Evolutionary conservation across 2,113 vertebrate species (phyloP).

Genomic region (Oreotrochilus melanogaster): DNA sequence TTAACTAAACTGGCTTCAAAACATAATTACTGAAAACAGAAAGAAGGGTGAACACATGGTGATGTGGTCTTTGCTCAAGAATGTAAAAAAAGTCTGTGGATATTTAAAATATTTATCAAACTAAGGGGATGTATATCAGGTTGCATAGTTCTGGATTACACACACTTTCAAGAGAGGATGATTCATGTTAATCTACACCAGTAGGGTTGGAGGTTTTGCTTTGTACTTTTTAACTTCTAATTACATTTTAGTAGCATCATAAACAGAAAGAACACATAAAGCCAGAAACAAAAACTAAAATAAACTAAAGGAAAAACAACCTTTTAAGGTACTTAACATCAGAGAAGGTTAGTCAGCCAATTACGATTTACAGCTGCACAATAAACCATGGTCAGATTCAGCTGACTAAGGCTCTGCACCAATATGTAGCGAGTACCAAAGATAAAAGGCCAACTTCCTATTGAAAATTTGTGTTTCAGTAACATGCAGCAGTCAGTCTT

Average conservation of each 20-base stretch:
- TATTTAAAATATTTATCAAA: slow-evolving; percentile 67
- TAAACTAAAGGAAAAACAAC: slow-evolving; percentile 47
- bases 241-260: slow-evolving; percentile 55
- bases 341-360: slow-evolving; percentile 61
- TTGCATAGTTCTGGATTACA: slow-evolving; percentile 8
- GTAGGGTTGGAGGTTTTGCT: slow-evolving; percentile 13
- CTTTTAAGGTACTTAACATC: slow-evolving; percentile 63
- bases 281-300: slow-evolving; percentile 27
- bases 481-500: background rate
- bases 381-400: slow-evolving; percentile 44
- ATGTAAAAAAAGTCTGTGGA: slow-evolving; percentile 30
- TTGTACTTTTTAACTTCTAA: slow-evolving; percentile 64
- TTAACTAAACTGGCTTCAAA: slow-evolving; percentile 38
- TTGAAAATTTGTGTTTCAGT: slow-evolving; percentile 43
- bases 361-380: slow-evolving; percentile 53
- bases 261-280: slow-evolving; percentile 44
- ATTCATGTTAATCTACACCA: slow-evolving; percentile 38
- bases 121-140: background rate
- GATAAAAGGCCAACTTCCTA: slow-evolving; percentile 52
- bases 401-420: slow-evolving; percentile 43
- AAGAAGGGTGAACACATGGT: background rate
- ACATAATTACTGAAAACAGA: slow-evolving; percentile 19
- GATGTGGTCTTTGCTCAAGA: slow-evolving; percentile 22
- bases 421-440: slow-evolving; percentile 14
- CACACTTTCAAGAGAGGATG: slow-evolving; percentile 31